Percentiles rank a stretch among this genome's conserved stretches.
Conservation (phyloP, 1,140 invertebrate species). For the Zaprionus ornatus region DNA sequence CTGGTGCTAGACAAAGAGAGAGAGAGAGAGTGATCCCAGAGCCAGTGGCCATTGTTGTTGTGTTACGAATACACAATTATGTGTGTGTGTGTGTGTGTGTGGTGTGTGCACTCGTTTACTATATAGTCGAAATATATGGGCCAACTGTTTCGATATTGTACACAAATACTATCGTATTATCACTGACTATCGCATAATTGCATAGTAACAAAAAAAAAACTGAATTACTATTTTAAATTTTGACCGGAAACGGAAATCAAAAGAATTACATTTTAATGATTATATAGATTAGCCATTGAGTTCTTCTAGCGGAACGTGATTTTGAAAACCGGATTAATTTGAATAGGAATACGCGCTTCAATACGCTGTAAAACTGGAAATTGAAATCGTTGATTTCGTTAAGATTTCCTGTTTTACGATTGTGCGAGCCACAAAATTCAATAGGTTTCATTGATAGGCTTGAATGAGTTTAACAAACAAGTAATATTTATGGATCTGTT, state of each 20-base stretch:
- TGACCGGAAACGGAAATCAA: not conserved
- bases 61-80: conserved; percentile 1
- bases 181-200: not conserved
- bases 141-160: conserved; percentile 27
- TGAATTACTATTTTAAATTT: not conserved
- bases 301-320: not conserved
- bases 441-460: not conserved
- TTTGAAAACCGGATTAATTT: not conserved
- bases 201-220: not conserved
- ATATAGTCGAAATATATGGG: conserved; percentile 12
- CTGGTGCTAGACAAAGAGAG: conserved; percentile 27
- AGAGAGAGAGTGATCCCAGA: conserved; percentile 25
- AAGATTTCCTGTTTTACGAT: conserved; percentile 1
- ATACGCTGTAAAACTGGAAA: not conserved
- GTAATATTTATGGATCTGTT: not conserved
- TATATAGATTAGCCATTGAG: not conserved
- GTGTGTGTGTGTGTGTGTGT: not conserved
- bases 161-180: not conserved
- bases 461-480: not conserved
- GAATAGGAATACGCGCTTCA: not conserved
- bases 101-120: not conserved
- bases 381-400: not conserved
- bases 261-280: conserved; percentile 6
- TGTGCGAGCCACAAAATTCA: not conserved
- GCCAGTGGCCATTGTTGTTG: conserved; percentile 16